Conservation (phyloP, 2,797 vertebrate genomes). For the Bradypus variegatus region DNA sequence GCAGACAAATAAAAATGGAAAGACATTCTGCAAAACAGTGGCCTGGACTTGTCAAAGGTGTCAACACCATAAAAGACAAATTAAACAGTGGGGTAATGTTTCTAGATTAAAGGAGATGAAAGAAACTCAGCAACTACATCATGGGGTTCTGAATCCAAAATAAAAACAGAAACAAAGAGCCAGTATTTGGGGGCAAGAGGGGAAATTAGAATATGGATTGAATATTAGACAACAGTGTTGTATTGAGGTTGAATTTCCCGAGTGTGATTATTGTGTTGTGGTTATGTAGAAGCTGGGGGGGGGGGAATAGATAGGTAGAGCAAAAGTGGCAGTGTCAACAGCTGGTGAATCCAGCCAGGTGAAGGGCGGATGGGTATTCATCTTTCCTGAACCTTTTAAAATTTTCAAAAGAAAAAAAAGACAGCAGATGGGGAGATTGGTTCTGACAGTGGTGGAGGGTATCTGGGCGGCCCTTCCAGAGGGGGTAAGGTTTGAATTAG, state of each 20-base stretch:
- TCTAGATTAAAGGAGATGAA: not conserved
- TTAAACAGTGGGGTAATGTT: not conserved
- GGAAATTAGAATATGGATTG: not conserved
- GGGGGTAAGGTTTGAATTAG: not conserved
- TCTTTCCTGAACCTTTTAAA: not conserved
- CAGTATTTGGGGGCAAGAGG: not conserved
- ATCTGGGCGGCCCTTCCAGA: not conserved
- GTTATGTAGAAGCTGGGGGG: not conserved
- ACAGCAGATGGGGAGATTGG: not conserved
- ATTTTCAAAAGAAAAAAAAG: not conserved
- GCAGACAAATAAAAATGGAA: accelerated
- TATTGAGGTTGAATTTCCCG: accelerated
- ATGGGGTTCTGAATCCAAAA: not conserved
- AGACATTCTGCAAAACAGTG: not conserved
- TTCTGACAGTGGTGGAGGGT: not conserved
- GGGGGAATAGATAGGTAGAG: no score
- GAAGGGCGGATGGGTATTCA: accelerated
- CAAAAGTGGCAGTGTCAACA: not conserved
- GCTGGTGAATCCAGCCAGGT: not conserved
- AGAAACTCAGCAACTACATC: not conserved
- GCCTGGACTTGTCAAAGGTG: not conserved
- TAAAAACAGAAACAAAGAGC: not conserved
- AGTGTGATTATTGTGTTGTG: not conserved
- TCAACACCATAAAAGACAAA: not conserved
- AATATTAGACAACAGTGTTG: not conserved